Base-by-base conservation (phyloP, 2,113 vertebrate species). In the Percina caprodes region DNA sequence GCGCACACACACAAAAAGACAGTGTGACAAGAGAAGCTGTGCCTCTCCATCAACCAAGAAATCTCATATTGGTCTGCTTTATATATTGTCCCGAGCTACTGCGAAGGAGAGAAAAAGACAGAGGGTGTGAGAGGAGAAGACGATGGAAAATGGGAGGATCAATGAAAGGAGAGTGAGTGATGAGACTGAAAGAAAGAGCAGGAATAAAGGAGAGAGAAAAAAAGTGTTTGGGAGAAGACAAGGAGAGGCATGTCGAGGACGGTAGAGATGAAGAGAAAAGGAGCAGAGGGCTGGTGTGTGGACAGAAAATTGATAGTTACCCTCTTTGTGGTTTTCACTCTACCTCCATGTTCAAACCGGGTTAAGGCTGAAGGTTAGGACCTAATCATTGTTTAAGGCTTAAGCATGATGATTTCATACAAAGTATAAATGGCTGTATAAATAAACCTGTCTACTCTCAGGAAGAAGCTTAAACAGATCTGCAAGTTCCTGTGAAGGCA, bases 61-160 rank as follows among this genome's bases (percentile, higher is more conserved):
- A 90, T 83, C 77, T 88, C 79, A 89, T 89, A 90, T 86, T 82
- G 74, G 77, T 83, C 68, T 35, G 58, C 45, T 56, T 60, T 65
- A 58, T 88, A 58, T 88, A 81, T 83, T 69, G 70, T 58, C 33
- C 67, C 6, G 63, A 76, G 80, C 33, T 39, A 65, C 61, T 23
- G 70, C 9, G 24, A 82, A 48, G 26, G 33, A 54, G 46, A 62
- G 79, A 69, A 48, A n/a, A 79, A 54, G 16, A 59, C 54, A 56
- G 58, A 55, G 52, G 56, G 48, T 6, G 39, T 4, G 60, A 82
- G 42, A 26, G 70, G 39, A 35, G 45, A 65, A 74, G 77, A 70
- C 11, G 33, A 71, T 69, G 69, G 72, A 72, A 77, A 84, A 71
- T 18, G 45, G 30, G 83, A 75, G 74, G 68, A 69, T 71, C 51